A percentile compares a stretch with the other conserved stretches of the same genome.
Conservation (phyloP, 1,140 invertebrate genomes). For the Elysia chlorotica region DNA sequence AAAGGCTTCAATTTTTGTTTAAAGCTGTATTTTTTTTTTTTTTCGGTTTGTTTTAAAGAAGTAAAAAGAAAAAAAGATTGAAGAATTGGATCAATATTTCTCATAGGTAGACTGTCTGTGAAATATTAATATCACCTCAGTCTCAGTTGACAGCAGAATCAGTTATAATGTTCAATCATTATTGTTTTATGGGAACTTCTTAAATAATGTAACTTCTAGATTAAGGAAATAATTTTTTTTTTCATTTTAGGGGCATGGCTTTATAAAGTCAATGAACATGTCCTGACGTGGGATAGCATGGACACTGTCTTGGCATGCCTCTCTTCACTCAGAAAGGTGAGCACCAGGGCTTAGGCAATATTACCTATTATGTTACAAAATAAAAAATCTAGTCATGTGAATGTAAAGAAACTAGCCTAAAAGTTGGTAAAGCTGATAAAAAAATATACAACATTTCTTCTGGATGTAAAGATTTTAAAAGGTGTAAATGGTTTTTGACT, state of each 20-base stretch:
- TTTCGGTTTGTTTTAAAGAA: too few species aligned
- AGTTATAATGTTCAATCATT: not conserved
- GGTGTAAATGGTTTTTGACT: too few species aligned
- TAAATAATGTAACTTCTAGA: constrained; percentile 19
- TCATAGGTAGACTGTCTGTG: not conserved
- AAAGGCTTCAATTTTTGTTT: not conserved
- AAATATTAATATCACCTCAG: not conserved
- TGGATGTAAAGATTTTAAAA: too few species aligned
- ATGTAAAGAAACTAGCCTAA: too few species aligned
- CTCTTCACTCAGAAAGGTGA: constrained; percentile 27
- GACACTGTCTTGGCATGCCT: constrained; percentile 33
- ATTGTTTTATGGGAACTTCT: constrained; percentile 20
- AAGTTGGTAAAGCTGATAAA: too few species aligned
- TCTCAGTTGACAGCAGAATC: not conserved
- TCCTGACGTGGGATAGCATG: constrained; percentile 43
- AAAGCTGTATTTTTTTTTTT: too few species aligned
- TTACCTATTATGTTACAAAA: not conserved
- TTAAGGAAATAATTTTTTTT: constrained; percentile 4
- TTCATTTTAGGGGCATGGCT: constrained; percentile 11
- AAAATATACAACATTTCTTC: too few species aligned
- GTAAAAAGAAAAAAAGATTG: too few species aligned
- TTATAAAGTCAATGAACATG: constrained; percentile 43
- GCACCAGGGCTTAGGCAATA: not conserved
- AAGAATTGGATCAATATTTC: not conserved
- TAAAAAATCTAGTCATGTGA: not conserved